These are phyloP conservation scores for Kradibia gibbosae DNA, from an alignment of 1,140 invertebrate species.

Conservation along the genomic window DNA sequence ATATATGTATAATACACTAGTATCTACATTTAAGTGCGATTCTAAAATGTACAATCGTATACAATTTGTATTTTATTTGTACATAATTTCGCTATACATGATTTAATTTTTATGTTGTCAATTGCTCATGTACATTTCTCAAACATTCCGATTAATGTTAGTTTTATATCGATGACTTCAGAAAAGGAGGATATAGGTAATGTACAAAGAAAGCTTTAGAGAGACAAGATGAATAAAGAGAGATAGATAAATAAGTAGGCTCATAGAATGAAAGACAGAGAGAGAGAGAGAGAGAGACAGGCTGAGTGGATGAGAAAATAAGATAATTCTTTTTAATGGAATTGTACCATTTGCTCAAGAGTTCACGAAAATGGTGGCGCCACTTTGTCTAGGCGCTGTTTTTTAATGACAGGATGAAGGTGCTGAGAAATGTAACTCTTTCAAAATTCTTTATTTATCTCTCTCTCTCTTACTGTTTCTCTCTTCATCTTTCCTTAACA, in stretches of 20 bases:
- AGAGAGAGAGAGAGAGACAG: neutral
- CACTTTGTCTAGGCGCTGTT: neutral
- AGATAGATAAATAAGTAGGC: neutral
- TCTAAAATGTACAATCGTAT: slow-evolving; percentile 34
- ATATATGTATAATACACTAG: slow-evolving; percentile 42
- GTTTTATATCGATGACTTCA: slow-evolving; percentile 7
- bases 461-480: neutral
- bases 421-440: slow-evolving; percentile 3
- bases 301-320: neutral
- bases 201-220: no score
- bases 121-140: neutral
- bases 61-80: neutral
- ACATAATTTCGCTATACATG: slow-evolving; percentile 10
- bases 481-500: neutral
- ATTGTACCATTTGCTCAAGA: neutral
- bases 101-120: neutral
- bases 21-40: slow-evolving; percentile 38
- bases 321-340: neutral
- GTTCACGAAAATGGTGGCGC: slow-evolving; percentile 17
- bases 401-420: slow-evolving; percentile 25
- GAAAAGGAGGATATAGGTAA: neutral
- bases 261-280: neutral
- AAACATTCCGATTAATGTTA: slow-evolving; percentile 13
- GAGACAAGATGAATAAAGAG: neutral
- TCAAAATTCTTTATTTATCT: neutral